phyloP scores from a whole-genome alignment of 2,888 invertebrate genomes.

The Ceramica pisi region DNA sequence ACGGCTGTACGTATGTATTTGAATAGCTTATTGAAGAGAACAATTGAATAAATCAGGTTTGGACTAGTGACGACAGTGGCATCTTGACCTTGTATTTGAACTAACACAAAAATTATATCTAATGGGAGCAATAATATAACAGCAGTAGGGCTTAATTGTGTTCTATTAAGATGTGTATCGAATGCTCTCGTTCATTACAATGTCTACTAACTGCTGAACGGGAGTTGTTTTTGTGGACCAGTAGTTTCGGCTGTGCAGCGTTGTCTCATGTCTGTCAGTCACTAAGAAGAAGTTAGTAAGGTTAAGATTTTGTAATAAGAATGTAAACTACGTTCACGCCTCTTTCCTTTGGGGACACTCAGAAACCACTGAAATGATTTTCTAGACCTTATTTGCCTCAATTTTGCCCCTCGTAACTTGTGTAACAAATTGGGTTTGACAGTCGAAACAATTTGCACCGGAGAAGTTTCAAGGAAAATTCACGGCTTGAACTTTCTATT shows the following conservation, averaged over 20 bases:
- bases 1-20: not conserved
- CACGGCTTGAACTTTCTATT: no score
- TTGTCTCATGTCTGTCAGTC: no score
- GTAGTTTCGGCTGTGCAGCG: no score
- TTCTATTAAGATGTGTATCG: constrained; percentile 55
- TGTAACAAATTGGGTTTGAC: no score
- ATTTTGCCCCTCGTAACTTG: no score
- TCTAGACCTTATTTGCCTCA: no score
- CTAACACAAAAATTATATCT: constrained; percentile 47
- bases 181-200: constrained; percentile 23
- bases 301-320: not conserved
- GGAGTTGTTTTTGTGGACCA: not conserved
- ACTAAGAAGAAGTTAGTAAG: no score
- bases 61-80: constrained; percentile 5
- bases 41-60: not conserved
- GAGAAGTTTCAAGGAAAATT: no score
- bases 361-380: no score
- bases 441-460: no score
- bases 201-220: not conserved
- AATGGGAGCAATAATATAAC: constrained; percentile 60
- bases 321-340: no score
- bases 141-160: constrained; percentile 64
- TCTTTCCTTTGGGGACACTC: no score
- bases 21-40: constrained; percentile 9
- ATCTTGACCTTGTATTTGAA: constrained; percentile 40